phyloP scores from a whole-genome alignment of 2,797 vertebrate species.

The Parotocinclus haroldoi region DNA sequence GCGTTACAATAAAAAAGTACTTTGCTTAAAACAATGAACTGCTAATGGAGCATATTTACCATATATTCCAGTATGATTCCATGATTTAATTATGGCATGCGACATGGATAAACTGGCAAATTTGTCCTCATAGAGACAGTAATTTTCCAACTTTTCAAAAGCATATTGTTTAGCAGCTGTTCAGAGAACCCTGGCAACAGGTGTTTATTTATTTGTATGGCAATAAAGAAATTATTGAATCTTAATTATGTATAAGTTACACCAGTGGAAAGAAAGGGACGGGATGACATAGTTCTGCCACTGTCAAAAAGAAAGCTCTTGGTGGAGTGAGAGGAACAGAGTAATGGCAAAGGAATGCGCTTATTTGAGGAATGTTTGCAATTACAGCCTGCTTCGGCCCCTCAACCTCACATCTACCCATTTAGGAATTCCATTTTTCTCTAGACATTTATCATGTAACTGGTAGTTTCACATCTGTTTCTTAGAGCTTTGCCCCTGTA shows the following conservation, averaged over 20 bases:
- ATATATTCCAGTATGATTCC: no score
- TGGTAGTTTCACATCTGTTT: constrained; percentile 25
- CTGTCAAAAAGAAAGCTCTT: constrained; percentile 25
- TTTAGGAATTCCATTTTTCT: constrained; percentile 28
- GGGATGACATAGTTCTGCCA: constrained; percentile 16
- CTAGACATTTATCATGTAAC: constrained; percentile 33
- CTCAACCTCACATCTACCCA: constrained; percentile 16
- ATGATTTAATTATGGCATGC: background rate
- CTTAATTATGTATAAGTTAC: constrained; percentile 20
- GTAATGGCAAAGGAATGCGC: constrained; percentile 33
- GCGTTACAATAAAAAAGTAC: no score
- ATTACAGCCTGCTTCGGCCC: constrained; percentile 29
- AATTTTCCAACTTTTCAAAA: background rate
- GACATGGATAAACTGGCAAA: background rate
- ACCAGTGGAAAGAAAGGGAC: constrained; percentile 7
- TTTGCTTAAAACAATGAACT: no score
- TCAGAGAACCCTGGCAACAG: constrained; percentile 1
- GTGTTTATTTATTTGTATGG: constrained; percentile 23
- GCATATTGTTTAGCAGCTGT: constrained; percentile 8
- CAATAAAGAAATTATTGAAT: constrained; percentile 23
- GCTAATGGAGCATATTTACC: no score
- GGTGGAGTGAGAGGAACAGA: constrained; percentile 15
- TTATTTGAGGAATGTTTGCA: constrained; percentile 40
- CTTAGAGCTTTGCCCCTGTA: background rate
- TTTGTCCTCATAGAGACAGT: background rate